Base-by-base conservation (phyloP, 2,797 vertebrate genomes). In the Columba guinea region DNA sequence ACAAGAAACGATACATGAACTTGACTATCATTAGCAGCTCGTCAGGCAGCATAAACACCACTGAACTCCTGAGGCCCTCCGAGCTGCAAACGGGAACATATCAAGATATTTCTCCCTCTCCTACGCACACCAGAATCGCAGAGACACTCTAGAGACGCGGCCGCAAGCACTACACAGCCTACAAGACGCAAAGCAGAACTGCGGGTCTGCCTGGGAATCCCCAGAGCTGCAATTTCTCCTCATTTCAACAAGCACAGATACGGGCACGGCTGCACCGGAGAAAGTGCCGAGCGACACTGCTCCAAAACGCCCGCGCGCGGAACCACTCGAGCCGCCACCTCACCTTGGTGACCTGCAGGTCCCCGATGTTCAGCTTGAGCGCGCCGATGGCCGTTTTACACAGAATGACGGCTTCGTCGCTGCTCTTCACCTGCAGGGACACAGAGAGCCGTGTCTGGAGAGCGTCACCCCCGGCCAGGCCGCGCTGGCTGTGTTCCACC, bases 341-440 rank as follows among this genome's bases (percentile, higher is more conserved):
- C 80, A 99, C 99, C 99, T 99, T 99, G 53, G 99, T 99, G 56
- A 99, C 99, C 70, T 99, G 99, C 28, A 99, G 98, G 84, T 99
- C 99, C 5, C 97, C 99, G 19, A 99, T 99, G 95, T 99, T 99
- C 87, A 99, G 97, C 90, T 99, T 99, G 20, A 99, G 98, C 1
- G 98, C 98, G 52, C 99, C 99, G 3, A 99, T 99, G 7, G 99
- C 98, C 0, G 99, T 99, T 96, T 99, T 99, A 94, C 99, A 99
- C 83, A 99, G 96, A 87, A 99, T 99, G 81, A 99, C 98, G 0
- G 99, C 99, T 96, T 99, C 99, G 0, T 99, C 99, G 0, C 99
- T 99, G 97, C 98, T 99, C 95, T 99, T 99, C 60, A 99, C 99
- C 99, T 99, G 88, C 34, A 90, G 46, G 32, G 30, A 70, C 24